A percentile compares a stretch with the other conserved stretches of the same genome.
phyloP scores from a whole-genome alignment of 2,888 invertebrate genomes.

The Tricholauxania praeusta region DNA sequence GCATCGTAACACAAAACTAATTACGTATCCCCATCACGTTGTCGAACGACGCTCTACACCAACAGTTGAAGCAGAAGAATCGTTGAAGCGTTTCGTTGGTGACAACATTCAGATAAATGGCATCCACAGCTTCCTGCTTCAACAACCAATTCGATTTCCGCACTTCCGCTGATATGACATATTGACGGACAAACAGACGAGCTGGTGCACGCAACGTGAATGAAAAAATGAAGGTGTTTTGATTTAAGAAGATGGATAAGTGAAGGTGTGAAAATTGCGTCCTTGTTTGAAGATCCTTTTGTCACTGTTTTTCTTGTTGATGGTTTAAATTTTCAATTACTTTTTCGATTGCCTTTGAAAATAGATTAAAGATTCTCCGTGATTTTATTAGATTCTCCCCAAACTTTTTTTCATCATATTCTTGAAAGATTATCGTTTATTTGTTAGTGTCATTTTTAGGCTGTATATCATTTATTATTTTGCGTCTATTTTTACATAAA shows the following conservation, averaged over 20 bases:
- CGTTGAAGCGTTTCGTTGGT: not conserved
- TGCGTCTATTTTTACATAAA: too few relatives aligned
- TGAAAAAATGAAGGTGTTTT: not conserved
- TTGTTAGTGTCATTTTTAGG: too few relatives aligned
- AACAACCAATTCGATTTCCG: constrained; percentile 18
- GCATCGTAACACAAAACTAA: constrained; percentile 39
- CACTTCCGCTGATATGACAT: constrained; percentile 8
- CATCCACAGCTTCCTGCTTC: not conserved
- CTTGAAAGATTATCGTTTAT: too few relatives aligned
- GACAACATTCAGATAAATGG: constrained; percentile 16
- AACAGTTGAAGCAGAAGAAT: too few relatives aligned
- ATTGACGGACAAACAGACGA: not conserved
- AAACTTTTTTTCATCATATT: too few relatives aligned
- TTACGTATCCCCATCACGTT: constrained; percentile 40
- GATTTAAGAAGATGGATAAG: not conserved
- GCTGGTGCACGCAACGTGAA: not conserved
- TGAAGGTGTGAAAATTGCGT: not conserved
- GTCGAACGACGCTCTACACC: too few relatives aligned
- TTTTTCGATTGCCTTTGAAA: constrained; percentile 22
- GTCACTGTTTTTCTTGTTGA: not conserved
- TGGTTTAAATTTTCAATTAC: constrained; percentile 17
- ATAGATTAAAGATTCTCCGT: not conserved
- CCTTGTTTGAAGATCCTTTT: not conserved
- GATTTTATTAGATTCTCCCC: not conserved
- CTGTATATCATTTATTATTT: too few relatives aligned